Evolutionary conservation across 2,888 invertebrate genomes (phyloP), one percentile per base, ranked within the genome.

Genomic region (Sepiola atlantica): DNA sequence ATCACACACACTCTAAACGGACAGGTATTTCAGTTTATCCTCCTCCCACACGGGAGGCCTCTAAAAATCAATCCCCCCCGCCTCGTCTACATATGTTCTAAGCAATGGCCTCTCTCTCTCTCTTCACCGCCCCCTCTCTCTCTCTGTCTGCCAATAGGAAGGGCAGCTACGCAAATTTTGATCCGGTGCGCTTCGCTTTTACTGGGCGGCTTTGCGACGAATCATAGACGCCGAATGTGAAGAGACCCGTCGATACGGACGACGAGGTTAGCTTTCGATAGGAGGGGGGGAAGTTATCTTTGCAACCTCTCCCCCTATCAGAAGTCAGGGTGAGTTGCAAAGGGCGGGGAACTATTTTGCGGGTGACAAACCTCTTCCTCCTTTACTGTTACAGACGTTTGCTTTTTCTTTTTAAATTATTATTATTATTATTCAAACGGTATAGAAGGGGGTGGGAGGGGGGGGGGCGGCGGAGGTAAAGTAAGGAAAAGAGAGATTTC

Each of bases 261-360:
- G 77, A n/a, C 77, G 77, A 77, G 77, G n/a, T 14, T 16, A 77
- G 77, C 77, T 77, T 77, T n/a, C 28, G 21, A 77, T n/a, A 14
- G 77, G 77, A n/a, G 77, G n/a, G 77, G 77, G 77, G 45, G 45
- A 45, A 2, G 45, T 45, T 45, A 77, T n/a, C 77, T 77, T 77
- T 77, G 77, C n/a, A n/a, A 77, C 77, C 77, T 77, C 77, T 77
- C 77, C n/a, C 77, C 77, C 77, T 77, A 77, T 77, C 77, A 77
- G 77, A 16, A 77, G 77, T 77, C n/a, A n/a, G 77, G n/a, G 77
- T 77, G n/a, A 77, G 77, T 77, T 77, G n/a, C n/a, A n/a, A n/a
- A 45, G 77, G 77, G n/a, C n/a, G 77, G 77, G 77, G n/a, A n/a
- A 77, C n/a, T 16, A 16, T n/a, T 45, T 45, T 12, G n/a, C n/a